phyloP scores from a whole-genome alignment of 2,888 invertebrate genomes.

The Podotricha telesiphe region DNA sequence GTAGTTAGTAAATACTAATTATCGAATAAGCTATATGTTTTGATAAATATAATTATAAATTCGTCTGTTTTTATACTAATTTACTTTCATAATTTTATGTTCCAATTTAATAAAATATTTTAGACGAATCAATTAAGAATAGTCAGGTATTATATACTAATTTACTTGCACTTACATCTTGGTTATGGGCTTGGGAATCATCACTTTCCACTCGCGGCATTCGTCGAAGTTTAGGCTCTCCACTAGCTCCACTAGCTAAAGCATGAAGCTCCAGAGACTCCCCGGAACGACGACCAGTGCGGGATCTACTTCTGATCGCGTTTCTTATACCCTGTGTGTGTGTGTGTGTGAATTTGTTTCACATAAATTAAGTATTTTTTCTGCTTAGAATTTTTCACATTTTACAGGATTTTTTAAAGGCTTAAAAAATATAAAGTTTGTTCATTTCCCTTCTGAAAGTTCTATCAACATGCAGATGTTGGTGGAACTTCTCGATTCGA shows the following conservation, averaged over 20 bases:
- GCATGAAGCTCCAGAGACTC: conserved; percentile 85
- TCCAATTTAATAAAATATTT: no score
- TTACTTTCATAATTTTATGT: no score
- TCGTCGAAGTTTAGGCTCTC: conserved; percentile 84
- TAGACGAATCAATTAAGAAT: no score
- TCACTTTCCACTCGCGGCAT: conserved; percentile 91
- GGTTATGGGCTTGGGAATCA: conserved; percentile 82
- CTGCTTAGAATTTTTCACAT: no score
- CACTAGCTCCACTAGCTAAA: conserved; percentile 64
- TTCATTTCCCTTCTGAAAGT: no score
- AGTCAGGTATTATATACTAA: no score
- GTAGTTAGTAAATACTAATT: neutral
- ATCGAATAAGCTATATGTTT: neutral
- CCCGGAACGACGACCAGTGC: conserved; percentile 82
- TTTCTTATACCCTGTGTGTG: conserved; percentile 81
- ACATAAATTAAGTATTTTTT: no score
- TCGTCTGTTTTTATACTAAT: no score
- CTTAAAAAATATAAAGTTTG: no score
- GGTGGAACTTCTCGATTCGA: no score
- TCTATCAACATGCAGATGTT: no score
- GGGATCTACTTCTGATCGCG: conserved; percentile 82
- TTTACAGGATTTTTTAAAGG: no score
- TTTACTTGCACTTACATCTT: conserved; percentile 55
- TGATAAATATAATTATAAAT: neutral
- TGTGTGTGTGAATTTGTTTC: neutral